A percentile compares a stretch with the other conserved stretches of the same genome.
These are phyloP conservation scores for Oncopeltus fasciatus DNA, from an alignment of 1,140 invertebrate species.

Conservation along the genomic window DNA sequence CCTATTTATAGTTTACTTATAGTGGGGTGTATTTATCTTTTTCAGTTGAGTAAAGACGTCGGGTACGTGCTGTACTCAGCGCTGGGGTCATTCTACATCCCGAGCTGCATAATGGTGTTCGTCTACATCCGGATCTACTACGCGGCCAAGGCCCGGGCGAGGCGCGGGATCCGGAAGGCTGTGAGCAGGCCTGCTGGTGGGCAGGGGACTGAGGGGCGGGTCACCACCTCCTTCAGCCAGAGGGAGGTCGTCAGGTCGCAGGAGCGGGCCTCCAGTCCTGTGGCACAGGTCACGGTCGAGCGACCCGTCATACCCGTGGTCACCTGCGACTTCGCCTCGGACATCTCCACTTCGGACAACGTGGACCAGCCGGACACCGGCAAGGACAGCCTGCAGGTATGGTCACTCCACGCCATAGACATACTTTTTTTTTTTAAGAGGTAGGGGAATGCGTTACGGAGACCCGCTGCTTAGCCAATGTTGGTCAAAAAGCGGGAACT, in stretches of 20 bases:
- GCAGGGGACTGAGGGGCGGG: slow-evolving; percentile 22
- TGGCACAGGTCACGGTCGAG: slow-evolving; percentile 59
- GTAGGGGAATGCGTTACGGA: no score
- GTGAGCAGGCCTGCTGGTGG: slow-evolving; percentile 44
- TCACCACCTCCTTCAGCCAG: slow-evolving; percentile 21
- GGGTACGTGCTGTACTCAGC: slow-evolving; percentile 97
- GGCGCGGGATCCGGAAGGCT: slow-evolving; percentile 67
- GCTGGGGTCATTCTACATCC: slow-evolving; percentile 95
- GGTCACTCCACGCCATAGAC: no score
- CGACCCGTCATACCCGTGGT: slow-evolving; percentile 66
- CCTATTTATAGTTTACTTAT: no score
- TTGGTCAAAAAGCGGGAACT: no score
- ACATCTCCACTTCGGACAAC: slow-evolving; percentile 64
- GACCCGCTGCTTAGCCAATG: no score
- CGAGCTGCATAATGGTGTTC: slow-evolving; percentile 96
- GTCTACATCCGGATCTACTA: slow-evolving; percentile 98
- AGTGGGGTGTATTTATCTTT: no score
- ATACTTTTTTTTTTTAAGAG: no score
- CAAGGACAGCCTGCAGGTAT: slow-evolving; percentile 59
- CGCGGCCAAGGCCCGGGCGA: slow-evolving; percentile 80
- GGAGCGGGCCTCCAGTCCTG: slow-evolving; percentile 24
- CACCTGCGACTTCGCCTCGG: slow-evolving; percentile 70
- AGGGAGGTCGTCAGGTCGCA: slow-evolving; percentile 16
- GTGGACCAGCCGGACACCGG: slow-evolving; percentile 21
- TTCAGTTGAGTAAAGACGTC: slow-evolving; percentile 81